These are phyloP conservation scores for Epicauta chinensis DNA, from an alignment of 1,140 invertebrate species.

Conservation along the genomic window DNA sequence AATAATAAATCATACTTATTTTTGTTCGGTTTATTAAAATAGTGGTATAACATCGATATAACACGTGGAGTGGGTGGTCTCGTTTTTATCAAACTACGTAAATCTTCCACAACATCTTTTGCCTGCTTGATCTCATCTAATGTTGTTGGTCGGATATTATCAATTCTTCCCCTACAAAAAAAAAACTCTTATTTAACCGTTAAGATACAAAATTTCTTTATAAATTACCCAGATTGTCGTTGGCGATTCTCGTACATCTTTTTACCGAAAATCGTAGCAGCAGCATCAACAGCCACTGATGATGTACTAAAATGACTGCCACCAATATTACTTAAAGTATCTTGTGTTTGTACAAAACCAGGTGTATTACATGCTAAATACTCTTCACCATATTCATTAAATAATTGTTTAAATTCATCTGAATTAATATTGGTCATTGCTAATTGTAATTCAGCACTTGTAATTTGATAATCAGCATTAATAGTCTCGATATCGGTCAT, in stretches of 20 bases:
- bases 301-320: too few species aligned
- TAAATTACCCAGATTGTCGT: too few species aligned
- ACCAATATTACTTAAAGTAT: too few species aligned
- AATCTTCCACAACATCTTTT: conserved; percentile 21
- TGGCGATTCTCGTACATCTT: too few species aligned
- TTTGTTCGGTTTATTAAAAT: conserved; percentile 20
- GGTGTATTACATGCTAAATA: conserved; percentile 7
- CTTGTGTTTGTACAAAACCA: too few species aligned
- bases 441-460: conserved; percentile 12
- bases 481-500: conserved; percentile 1
- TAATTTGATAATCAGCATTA: background rate
- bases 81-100: conserved; percentile 29
- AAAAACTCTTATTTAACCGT: too few species aligned
- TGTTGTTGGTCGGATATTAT: too few species aligned
- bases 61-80: conserved; percentile 18
- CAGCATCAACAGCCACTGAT: too few species aligned
- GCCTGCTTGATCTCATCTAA: conserved; percentile 20
- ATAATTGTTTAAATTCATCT: conserved; percentile 29
- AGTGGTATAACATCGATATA: conserved; percentile 23
- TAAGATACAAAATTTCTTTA: too few species aligned
- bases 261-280: too few species aligned
- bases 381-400: conserved; percentile 11
- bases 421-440: conserved; percentile 30
- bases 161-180: too few species aligned
- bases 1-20: conserved; percentile 13